A percentile compares a stretch with the other conserved stretches of the same genome.
These are phyloP conservation scores for Leptobrachium leishanense DNA, from an alignment of 2,113 vertebrate species.

Conservation along the genomic window DNA sequence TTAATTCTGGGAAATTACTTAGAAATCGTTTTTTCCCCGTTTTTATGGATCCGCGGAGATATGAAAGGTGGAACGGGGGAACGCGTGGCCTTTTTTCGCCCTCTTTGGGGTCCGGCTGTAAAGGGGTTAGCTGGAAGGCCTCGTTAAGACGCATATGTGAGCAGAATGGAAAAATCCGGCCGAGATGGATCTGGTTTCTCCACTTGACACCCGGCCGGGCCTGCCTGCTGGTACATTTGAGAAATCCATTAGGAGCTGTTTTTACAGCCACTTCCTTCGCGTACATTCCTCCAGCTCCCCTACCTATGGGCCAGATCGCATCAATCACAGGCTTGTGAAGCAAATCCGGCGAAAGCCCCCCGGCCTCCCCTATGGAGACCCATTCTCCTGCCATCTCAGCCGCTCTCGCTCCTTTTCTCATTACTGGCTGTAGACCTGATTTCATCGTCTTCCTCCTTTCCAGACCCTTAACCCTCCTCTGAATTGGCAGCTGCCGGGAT, in stretches of 20 bases:
- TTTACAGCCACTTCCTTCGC: conserved; percentile 44
- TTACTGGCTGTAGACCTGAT: conserved; percentile 30
- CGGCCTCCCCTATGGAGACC: not conserved
- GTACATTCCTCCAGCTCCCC: conserved; percentile 42
- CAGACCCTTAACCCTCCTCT: not conserved
- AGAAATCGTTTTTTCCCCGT: too few relatives aligned
- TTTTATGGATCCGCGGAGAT: too few relatives aligned
- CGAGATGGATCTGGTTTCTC: conserved; percentile 54
- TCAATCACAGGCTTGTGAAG: conserved; percentile 46
- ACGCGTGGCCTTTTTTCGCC: too few relatives aligned
- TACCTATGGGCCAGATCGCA: conserved; percentile 38
- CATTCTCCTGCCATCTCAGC: conserved; percentile 15
- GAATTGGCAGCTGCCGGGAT: conserved; percentile 18
- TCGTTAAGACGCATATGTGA: not conserved
- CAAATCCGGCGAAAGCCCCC: not conserved
- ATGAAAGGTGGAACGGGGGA: too few relatives aligned
- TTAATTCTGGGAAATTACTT: too few relatives aligned
- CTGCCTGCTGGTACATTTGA: conserved; percentile 53
- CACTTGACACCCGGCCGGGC: conserved; percentile 58
- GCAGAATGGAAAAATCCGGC: conserved; percentile 52
- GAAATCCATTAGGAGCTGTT: conserved; percentile 58
- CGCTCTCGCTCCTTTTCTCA: conserved; percentile 30
- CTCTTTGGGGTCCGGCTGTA: not conserved
- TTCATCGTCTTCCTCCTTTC: conserved; percentile 23
- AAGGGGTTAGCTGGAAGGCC: not conserved